Base-by-base conservation (phyloP, 35 echinoderm and acorn worm genomes). In the Apostichopus parvimensis region DNA sequence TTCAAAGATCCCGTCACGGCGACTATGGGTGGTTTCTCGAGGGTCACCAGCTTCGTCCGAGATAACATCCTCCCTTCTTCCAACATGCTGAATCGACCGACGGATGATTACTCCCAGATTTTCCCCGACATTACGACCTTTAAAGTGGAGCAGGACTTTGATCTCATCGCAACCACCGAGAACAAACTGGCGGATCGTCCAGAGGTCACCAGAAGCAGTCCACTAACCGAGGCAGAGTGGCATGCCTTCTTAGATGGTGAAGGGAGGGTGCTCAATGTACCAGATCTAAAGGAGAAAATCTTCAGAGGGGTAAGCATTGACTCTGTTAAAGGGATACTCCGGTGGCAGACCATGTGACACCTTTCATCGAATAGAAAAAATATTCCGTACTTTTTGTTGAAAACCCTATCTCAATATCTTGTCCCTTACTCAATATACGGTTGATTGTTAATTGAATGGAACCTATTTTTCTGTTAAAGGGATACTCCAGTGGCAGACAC, bases 11-110 rank as follows among this genome's bases (percentile, higher is more conserved):
- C 97, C 9, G 89, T 93, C 64, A 89, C 93, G 1, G 77, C 79
- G 15, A 99, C 95, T 1, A 93, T 99, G 94, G 97, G 97, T 18
- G 95, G 97, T 11, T 99, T 99, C 80, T 99, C 97, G 53, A 99
- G 94, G 68, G 97, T 99, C 20, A 99, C 97, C 86, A 99, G 94
- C 86, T 99, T 99, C 86, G 24, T 99, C 6, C 86, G 91, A n/a
- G 97, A 99, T 54, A 92, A 90, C 25, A 68, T 98, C 28, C 66
- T 94, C n/a, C 56, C 87, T 26, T 23, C 91, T 1, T 77, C 87
- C 5, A 87, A 87, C 45, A 60, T 80, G 22, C 25, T 87, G 14
- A 56, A 82, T 54, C 86, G 97, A 65, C 97, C 97, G 5, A 25
- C 79, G 8, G 97, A 99, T 80, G 97, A 99, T 20, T 94, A 93